Percentiles rank a stretch among this genome's conserved stretches.
Evolutionary conservation across 2,113 vertebrate genomes (phyloP).

Genomic region (Salvelinus alpinus): DNA sequence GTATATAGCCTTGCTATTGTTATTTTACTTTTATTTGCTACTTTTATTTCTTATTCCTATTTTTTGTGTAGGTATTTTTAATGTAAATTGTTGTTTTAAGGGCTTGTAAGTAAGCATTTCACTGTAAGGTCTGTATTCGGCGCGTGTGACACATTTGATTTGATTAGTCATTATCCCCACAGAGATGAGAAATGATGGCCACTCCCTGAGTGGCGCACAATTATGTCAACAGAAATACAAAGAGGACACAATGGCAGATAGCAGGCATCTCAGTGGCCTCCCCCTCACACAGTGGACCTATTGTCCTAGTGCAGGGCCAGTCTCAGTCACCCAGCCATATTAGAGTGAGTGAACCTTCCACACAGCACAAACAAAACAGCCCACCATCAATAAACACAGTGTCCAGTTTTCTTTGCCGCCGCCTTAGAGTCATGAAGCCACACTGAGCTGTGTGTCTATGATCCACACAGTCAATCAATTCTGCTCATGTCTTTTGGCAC

Average conservation of each 20-base stretch:
- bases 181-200: background rate
- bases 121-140: too few species aligned
- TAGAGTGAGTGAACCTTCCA: conserved; percentile 32
- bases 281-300: conserved; percentile 31
- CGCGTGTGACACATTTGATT: too few species aligned
- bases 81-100: too few species aligned
- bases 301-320: conserved; percentile 19
- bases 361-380: conserved; percentile 10
- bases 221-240: conserved; percentile 6
- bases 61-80: too few species aligned
- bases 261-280: conserved; percentile 26
- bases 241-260: conserved; percentile 3
- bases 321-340: conserved; percentile 39
- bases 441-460: background rate
- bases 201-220: background rate
- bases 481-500: background rate
- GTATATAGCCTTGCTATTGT: too few species aligned
- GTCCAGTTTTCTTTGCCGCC: background rate
- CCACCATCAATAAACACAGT: background rate
- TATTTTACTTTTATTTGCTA: too few species aligned
- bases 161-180: background rate
- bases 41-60: too few species aligned
- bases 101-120: too few species aligned
- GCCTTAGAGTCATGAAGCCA: background rate
- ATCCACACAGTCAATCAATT: conserved; percentile 2